Evolutionary conservation across 2,888 invertebrate genomes (phyloP).

Genomic region (Drosophila algonquin): DNA sequence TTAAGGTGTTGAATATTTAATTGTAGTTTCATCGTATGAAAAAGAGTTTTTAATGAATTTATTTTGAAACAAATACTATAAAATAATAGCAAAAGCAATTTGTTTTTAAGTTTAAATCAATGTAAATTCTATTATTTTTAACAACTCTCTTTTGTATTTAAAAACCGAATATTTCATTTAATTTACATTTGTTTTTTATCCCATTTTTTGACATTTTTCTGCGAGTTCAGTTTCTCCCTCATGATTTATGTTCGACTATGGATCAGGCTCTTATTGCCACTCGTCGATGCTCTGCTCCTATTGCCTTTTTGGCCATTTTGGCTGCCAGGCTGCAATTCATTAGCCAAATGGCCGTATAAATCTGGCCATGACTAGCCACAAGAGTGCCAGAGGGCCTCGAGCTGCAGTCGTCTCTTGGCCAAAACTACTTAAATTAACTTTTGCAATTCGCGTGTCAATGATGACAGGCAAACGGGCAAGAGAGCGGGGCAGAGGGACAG

Average conservation of each 20-base stretch:
- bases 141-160: too few relatives aligned
- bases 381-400: conserved; percentile 13
- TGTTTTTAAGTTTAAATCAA: too few relatives aligned
- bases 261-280: conserved; percentile 42
- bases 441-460: conserved; percentile 67
- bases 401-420: conserved; percentile 46
- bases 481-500: conserved; percentile 17
- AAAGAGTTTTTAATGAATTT: too few relatives aligned
- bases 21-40: too few relatives aligned
- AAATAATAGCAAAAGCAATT: too few relatives aligned
- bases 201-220: not conserved
- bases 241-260: conserved; percentile 41
- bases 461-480: conserved; percentile 54
- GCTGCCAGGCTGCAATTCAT: conserved; percentile 41
- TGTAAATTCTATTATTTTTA: too few relatives aligned
- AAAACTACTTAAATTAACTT: conserved; percentile 64
- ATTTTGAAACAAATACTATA: too few relatives aligned
- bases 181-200: not conserved
- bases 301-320: not conserved
- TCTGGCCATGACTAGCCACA: conserved; percentile 47
- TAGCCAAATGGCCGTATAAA: conserved; percentile 52
- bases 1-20: too few relatives aligned
- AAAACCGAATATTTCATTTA: too few relatives aligned
- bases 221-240: conserved; percentile 25
- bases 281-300: conserved; percentile 2